Evolutionary conservation across 2,113 vertebrate genomes (phyloP).

Genomic region (Gadus macrocephalus): DNA sequence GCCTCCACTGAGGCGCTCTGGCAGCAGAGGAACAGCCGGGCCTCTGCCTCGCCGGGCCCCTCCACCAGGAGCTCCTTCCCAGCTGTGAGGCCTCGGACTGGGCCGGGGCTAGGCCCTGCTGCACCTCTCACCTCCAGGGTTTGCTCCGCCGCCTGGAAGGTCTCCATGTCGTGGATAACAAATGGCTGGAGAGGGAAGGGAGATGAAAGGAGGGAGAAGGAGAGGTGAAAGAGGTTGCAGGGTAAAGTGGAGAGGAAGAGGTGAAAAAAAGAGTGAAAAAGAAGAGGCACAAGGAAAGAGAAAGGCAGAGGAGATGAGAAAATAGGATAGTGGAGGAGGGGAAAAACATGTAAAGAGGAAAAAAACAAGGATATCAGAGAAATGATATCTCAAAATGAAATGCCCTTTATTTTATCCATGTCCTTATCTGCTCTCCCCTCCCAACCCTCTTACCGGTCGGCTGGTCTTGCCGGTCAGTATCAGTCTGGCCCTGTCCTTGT

Average conservation of each 20-base stretch:
- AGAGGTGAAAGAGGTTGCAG: too few relatives aligned
- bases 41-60: conserved; percentile 81
- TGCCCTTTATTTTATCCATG: too few relatives aligned
- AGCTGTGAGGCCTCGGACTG: conserved; percentile 54
- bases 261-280: too few relatives aligned
- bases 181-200: conserved; percentile 77
- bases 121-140: conserved; percentile 81
- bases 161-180: conserved; percentile 97
- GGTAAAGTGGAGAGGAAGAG: too few relatives aligned
- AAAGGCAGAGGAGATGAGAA: too few relatives aligned
- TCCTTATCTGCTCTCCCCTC: too few relatives aligned
- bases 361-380: too few relatives aligned
- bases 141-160: conserved; percentile 90
- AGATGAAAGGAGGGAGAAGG: neutral
- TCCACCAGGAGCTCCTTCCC: conserved; percentile 70
- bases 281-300: too few relatives aligned
- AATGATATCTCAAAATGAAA: too few relatives aligned
- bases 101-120: conserved; percentile 75
- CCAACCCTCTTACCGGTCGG: conserved; percentile 75
- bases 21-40: conserved; percentile 94
- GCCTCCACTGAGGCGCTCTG: conserved; percentile 94
- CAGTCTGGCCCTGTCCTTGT: conserved; percentile 88
- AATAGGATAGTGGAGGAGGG: too few relatives aligned
- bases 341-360: too few relatives aligned
- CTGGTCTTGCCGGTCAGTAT: conserved; percentile 88